Evolutionary conservation across 2,888 invertebrate species (phyloP).

Genomic region (Monoplex corrugatus): DNA sequence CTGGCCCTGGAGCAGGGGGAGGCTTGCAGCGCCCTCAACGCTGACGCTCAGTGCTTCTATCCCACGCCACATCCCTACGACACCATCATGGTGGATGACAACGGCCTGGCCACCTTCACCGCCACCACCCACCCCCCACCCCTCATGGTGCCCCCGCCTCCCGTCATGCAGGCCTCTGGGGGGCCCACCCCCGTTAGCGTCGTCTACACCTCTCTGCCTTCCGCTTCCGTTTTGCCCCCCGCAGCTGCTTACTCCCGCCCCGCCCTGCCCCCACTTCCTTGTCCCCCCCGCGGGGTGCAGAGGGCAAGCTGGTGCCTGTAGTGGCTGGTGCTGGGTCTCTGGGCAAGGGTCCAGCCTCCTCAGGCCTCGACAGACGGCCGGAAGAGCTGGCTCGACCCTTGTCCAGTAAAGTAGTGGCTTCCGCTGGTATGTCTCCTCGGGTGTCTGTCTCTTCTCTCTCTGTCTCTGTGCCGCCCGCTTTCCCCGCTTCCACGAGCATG

Average conservation of each 20-base stretch:
- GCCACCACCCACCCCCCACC: conserved; percentile 46
- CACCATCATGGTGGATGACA: conserved; percentile 49
- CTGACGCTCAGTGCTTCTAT: conserved; percentile 54
- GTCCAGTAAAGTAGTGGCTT: not conserved
- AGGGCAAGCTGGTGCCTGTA: conserved; percentile 31
- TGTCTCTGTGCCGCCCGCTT: conserved; percentile 31
- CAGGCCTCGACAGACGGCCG: conserved; percentile 18
- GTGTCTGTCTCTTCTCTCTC: conserved; percentile 35
- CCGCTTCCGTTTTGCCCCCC: conserved; percentile 50
- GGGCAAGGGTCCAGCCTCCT: conserved; percentile 37
- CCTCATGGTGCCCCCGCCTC: conserved; percentile 55
- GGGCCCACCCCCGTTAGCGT: conserved; percentile 9
- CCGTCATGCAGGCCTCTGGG: conserved; percentile 38
- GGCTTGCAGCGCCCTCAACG: conserved; percentile 49
- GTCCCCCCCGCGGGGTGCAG: conserved; percentile 5
- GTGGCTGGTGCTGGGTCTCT: not conserved
- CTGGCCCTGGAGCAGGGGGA: conserved; percentile 44
- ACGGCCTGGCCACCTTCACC: conserved; percentile 48
- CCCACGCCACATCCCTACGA: conserved; percentile 38
- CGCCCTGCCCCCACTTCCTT: conserved; percentile 20
- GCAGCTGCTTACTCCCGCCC: conserved; percentile 47
- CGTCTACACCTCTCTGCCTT: conserved; percentile 47
- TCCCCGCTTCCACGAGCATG: conserved; percentile 45
- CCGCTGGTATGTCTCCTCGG: not conserved
- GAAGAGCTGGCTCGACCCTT: conserved; percentile 44